Conservation (phyloP, 2,797 vertebrate species). For the Xenentodon cancila region DNA sequence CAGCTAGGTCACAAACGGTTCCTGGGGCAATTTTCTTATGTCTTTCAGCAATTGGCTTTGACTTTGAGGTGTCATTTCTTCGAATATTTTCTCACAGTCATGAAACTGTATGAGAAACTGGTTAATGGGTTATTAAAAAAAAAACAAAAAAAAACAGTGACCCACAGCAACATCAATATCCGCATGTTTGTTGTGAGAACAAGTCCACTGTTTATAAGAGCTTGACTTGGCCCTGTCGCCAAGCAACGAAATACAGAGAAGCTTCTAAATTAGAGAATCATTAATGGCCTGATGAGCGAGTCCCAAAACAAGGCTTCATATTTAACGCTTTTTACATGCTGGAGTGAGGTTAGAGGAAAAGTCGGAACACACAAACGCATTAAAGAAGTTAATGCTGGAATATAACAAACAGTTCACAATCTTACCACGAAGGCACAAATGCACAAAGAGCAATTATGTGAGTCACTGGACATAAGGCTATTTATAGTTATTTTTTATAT, state of each 20-base stretch:
- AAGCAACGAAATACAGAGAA: conserved; percentile 58
- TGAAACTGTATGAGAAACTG: too few species aligned
- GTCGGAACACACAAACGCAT: conserved; percentile 13
- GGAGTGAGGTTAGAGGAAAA: conserved; percentile 9
- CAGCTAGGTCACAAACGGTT: conserved; percentile 42
- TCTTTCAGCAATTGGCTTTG: conserved; percentile 43
- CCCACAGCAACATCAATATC: conserved; percentile 47
- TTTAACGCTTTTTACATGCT: conserved; percentile 43
- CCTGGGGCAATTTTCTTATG: conserved; percentile 41
- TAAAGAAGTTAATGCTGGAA: not conserved
- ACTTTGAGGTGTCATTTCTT: conserved; percentile 22
- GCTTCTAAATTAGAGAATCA: conserved; percentile 59
- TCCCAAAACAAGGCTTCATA: conserved; percentile 52
- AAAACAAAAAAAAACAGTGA: conserved; percentile 28
- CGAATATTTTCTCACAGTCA: too few species aligned
- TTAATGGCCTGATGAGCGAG: conserved; percentile 57
- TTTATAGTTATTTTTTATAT: too few species aligned
- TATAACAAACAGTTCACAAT: not conserved
- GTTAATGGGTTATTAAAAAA: not conserved
- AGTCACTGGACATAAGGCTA: too few species aligned
- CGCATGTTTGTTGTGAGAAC: conserved; percentile 49
- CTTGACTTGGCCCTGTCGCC: conserved; percentile 54
- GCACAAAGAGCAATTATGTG: too few species aligned
- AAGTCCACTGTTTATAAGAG: conserved; percentile 52
- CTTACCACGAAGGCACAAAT: not conserved